Conservation (phyloP, 2,888 invertebrate species). For the Apomyelois bistriatella region DNA sequence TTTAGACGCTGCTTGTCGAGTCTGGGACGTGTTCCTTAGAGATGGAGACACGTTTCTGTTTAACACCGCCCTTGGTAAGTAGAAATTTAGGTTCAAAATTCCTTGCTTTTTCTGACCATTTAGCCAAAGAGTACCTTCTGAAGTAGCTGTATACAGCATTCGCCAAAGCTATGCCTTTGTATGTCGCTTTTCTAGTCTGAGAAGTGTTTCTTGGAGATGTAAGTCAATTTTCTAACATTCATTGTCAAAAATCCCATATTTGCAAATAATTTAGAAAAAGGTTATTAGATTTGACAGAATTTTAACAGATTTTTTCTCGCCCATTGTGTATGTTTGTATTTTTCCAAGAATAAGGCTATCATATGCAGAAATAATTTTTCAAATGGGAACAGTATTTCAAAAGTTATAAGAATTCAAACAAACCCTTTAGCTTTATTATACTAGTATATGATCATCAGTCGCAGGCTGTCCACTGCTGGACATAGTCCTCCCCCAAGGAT, state of each 20-base stretch:
- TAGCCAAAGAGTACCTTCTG: slow-evolving; percentile 80
- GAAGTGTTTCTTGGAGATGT: slow-evolving; percentile 93
- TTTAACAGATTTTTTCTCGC: no score
- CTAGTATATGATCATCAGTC: no score
- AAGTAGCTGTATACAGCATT: slow-evolving; percentile 96
- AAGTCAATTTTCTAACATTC: slow-evolving; percentile 25
- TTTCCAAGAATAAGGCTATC: no score
- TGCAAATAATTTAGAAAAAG: no score
- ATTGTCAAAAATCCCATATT: background rate
- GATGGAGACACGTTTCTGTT: slow-evolving; percentile 95
- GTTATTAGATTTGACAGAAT: no score
- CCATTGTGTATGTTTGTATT: no score
- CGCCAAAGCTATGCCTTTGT: slow-evolving; percentile 93
- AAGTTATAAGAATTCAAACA: no score
- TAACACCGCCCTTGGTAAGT: slow-evolving; percentile 88
- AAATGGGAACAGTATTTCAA: no score
- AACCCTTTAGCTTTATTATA: no score
- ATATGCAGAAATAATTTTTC: no score
- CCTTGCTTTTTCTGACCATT: background rate
- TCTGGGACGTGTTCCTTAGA: slow-evolving; percentile 94
- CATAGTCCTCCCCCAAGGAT: no score
- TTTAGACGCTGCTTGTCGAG: slow-evolving; percentile 90
- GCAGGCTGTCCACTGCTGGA: no score
- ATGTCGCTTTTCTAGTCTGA: slow-evolving; percentile 93
- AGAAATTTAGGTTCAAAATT: slow-evolving; percentile 37